Conservation (phyloP, 2,113 vertebrate genomes). For the Regulus satrapa region DNA sequence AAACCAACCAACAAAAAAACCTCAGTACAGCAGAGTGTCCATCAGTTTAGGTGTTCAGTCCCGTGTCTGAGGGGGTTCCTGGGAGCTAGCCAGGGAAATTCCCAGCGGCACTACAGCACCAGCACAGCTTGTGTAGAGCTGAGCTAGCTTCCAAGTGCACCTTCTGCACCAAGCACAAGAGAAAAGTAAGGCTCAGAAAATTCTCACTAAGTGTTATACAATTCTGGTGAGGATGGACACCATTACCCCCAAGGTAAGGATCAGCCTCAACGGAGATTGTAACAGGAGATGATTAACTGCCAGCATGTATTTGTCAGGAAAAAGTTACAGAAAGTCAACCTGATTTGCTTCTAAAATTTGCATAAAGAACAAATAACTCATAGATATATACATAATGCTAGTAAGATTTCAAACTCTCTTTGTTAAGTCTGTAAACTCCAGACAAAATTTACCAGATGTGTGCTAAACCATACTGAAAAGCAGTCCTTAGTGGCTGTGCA, state of each 20-base stretch:
- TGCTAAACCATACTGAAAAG: neutral
- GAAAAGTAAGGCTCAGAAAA: neutral
- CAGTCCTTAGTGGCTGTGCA: neutral
- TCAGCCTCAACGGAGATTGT: neutral
- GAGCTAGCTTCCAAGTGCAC: neutral
- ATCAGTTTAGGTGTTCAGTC: neutral
- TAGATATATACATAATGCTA: neutral
- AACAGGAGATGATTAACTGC: slow-evolving; percentile 6
- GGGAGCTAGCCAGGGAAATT: neutral
- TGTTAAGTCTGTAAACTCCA: neutral
- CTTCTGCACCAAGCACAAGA: neutral
- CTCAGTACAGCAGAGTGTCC: too few species aligned
- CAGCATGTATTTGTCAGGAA: neutral
- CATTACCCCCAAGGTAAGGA: neutral
- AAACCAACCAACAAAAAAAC: too few species aligned
- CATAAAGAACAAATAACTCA: neutral
- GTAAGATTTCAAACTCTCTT: neutral
- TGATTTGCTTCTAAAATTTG: neutral
- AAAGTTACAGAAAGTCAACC: neutral
- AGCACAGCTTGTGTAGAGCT: neutral
- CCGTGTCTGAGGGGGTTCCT: neutral
- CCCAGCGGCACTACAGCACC: rapidly evolving
- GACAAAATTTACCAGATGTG: rapidly evolving
- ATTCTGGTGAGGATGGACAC: neutral
- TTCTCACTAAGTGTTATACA: neutral